Base-by-base conservation (phyloP, 2,888 invertebrate genomes). In the Lithophane leautieri region DNA sequence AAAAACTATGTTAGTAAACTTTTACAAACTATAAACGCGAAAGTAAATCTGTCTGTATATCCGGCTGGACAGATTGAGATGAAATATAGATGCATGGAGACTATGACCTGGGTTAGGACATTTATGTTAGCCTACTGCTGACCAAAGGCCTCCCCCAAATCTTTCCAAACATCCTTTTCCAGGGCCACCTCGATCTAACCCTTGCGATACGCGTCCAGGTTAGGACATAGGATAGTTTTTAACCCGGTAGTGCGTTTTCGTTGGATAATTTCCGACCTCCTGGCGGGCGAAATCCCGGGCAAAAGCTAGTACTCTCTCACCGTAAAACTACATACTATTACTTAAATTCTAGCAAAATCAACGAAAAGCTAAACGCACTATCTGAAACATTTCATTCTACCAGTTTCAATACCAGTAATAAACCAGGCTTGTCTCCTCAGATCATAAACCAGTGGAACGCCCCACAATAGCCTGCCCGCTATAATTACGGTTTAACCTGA, bases 401-500 rank as follows among this genome's bases (percentile, higher is more conserved):
- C 0, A 25, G 28, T 47, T 61, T 34, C 28, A 50, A 80, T 28
- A 50, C 40, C 8, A 22, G 47, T 22, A 56, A 50, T 56, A 79
- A 56, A 56, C 65, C 54, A 56, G 4, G 9, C 66, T 34, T 22
- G n/a, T 52, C 62, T 44, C 22, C 16, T 71, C 73, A 56, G 73
- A 50, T 79, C 67, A 72, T 50, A 78, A 70, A 63, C 78, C 52
- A 68, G 44, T 54, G 50, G 58, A 73, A 71, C 68, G 50, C 54
- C 44, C 60, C 54, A 60, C 65, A 58, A 71, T 61, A 67, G 42
- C 47, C 16, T 1, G n/a, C 16, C 50, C 44, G 34, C 42, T 76
- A 74, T 73, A 70, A 80, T 79, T 73, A 34, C 69, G 47, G 68
- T 75, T 78, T 78, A 79, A 78, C 61, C 58, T 69, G 66, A 80